Base-by-base conservation (phyloP, 2,113 vertebrate genomes). In the Terrapene triunguis region DNA sequence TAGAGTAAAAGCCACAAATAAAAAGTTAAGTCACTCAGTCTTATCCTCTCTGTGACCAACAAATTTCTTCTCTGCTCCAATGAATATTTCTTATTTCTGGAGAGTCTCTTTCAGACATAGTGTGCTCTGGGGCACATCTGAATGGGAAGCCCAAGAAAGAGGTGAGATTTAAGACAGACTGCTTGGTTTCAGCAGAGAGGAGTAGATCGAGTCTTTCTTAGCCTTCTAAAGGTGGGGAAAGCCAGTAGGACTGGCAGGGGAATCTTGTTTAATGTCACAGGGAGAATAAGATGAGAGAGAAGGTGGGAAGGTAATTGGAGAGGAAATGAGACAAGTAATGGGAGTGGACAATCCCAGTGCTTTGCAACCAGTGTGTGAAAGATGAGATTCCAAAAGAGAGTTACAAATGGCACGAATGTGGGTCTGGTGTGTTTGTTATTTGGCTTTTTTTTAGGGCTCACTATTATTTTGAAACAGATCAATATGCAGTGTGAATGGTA, bases 1-100 rank as follows among this genome's bases (percentile, higher is more conserved):
- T 42, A 74, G 80, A 93, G 85, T 87, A 27, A 44, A 93, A 97
- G 42, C 2, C 6, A 84, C 53, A 87, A 86, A 87, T 92, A 86
- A 90, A 94, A 97, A 81, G 10, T 87, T 42, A 54, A 19, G 48
- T 48, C 55, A 57, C 38, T 44, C n/a, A 25, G 10, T 81, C 44
- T 48, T 81, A 4, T 84, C 29, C 82, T 42, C 48, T 89, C 24
- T 72, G 53, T 88, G 74, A 51, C 86, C 72, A 54, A 89, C n/a
- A n/a, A 21, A 65, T 78, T 91, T 93, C 55, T 96, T 5, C 53
- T 88, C 62, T 89, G 10, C 51, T 96, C 54, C 38, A 89, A 81
- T 47, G 42, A 78, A 78, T 47, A 78, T 42, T 47, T 16, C 44
- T 44, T 78, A 78, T 78, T 92, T 80, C 9, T 83, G 55, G 53